Percentiles rank a stretch among this genome's conserved stretches.
phyloP scores from a whole-genome alignment of 1,140 invertebrate species.

The Bathynomus jamesi region DNA sequence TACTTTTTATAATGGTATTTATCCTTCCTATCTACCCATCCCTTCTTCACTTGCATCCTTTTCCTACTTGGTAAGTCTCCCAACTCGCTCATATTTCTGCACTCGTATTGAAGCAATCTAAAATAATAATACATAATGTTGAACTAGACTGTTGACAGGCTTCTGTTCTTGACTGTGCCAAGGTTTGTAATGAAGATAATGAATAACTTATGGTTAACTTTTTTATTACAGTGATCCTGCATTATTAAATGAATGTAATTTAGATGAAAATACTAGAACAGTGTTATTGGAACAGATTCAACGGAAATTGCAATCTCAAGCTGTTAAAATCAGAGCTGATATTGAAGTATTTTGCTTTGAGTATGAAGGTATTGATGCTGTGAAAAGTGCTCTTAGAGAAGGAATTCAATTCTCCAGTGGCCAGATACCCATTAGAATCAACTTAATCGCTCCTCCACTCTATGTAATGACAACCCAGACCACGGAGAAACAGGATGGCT shows the following conservation, averaged over 20 bases:
- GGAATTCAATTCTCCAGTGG: conserved; percentile 88
- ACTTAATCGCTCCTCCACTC: conserved; percentile 94
- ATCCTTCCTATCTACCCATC: too few relatives aligned
- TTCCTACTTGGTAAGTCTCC: too few relatives aligned
- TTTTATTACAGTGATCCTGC: conserved; percentile 65
- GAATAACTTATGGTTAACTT: too few relatives aligned
- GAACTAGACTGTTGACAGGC: too few relatives aligned
- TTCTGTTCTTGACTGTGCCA: too few relatives aligned
- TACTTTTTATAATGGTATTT: too few relatives aligned
- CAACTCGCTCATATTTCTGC: too few relatives aligned
- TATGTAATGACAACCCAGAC: conserved; percentile 98
- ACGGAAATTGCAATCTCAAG: conserved; percentile 92
- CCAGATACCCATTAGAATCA: conserved; percentile 95
- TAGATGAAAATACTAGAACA: conserved; percentile 87
- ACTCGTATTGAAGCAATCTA: too few relatives aligned
- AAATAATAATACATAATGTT: too few relatives aligned
- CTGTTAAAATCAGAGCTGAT: conserved; percentile 94
- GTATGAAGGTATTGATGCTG: conserved; percentile 98
- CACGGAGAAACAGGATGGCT: conserved; percentile 86
- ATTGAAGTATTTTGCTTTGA: conserved; percentile 98
- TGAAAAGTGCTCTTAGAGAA: conserved; percentile 83
- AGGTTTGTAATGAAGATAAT: too few relatives aligned
- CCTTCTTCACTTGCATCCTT: too few relatives aligned
- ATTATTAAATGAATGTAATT: conserved; percentile 89
- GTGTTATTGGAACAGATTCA: conserved; percentile 91